phyloP scores from a whole-genome alignment of 2,888 invertebrate species.

The Halocaridina rubra region DNA sequence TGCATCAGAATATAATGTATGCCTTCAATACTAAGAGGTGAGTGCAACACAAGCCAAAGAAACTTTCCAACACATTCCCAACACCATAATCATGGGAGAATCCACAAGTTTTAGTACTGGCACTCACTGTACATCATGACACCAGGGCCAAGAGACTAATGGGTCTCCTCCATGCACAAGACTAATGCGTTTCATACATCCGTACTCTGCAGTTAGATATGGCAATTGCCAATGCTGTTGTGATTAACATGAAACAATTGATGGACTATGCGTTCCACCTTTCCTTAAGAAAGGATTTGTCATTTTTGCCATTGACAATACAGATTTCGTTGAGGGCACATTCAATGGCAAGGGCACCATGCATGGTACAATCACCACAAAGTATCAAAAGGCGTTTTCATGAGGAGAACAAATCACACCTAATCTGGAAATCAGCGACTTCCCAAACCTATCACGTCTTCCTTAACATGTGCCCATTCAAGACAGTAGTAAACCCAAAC shows the following conservation, averaged over 20 bases:
- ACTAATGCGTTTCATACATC: slow-evolving; percentile 21
- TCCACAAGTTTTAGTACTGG: slow-evolving; percentile 28
- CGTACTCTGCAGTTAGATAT: slow-evolving; percentile 41
- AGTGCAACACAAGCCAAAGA: neutral
- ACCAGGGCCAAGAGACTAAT: slow-evolving; percentile 36
- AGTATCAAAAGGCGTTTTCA: neutral
- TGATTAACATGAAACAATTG: slow-evolving; percentile 46
- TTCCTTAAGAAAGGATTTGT: slow-evolving; percentile 37
- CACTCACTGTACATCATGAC: slow-evolving; percentile 30
- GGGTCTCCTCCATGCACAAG: slow-evolving; percentile 27
- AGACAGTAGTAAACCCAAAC: neutral
- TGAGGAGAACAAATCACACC: neutral
- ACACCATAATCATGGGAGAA: neutral
- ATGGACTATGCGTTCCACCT: slow-evolving; percentile 38
- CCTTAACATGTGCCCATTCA: slow-evolving; percentile 10
- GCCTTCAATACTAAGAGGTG: neutral
- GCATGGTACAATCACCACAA: neutral
- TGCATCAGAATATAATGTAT: slow-evolving; percentile 18
- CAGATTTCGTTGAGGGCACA: slow-evolving; percentile 64
- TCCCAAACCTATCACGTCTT: neutral
- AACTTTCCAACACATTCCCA: neutral
- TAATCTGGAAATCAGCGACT: neutral
- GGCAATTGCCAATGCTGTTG: slow-evolving; percentile 49
- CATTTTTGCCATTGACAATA: slow-evolving; percentile 68
- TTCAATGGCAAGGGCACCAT: neutral